These are phyloP conservation scores for Botia almorhae DNA, from an alignment of 2,797 vertebrate genomes.

Conservation along the genomic window DNA sequence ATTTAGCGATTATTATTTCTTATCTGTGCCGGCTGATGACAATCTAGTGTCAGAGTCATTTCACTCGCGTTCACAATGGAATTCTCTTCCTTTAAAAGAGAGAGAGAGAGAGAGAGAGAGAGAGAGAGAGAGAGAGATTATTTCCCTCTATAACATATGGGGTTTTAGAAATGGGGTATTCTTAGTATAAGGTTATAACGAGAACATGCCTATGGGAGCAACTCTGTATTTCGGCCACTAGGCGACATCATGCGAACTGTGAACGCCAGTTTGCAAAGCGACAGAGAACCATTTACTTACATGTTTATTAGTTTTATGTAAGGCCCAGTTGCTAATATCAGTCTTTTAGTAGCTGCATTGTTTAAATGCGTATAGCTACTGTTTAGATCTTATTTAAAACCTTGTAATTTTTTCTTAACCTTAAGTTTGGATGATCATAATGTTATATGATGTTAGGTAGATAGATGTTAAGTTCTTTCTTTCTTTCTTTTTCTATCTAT, in stretches of 20 bases:
- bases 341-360: neutral
- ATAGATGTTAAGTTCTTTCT: too few species aligned
- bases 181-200: neutral
- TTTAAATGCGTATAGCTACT: too few species aligned
- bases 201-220: neutral
- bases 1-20: neutral
- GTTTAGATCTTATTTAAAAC: neutral
- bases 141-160: neutral
- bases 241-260: conserved; percentile 37
- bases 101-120: neutral
- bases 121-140: neutral
- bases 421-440: too few species aligned
- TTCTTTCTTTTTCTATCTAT: too few species aligned
- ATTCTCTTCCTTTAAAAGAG: neutral
- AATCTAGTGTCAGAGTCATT: neutral
- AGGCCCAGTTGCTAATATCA: neutral
- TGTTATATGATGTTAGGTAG: too few species aligned
- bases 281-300: neutral
- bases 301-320: neutral
- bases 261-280: neutral
- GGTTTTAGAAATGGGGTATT: neutral
- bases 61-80: neutral
- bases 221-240: conserved; percentile 35
- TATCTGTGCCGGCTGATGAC: neutral
- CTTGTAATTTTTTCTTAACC: too few species aligned